Percentiles rank a stretch among this genome's conserved stretches.
phyloP scores from a whole-genome alignment of 2,113 vertebrate species.

The Asarcornis scutulata region DNA sequence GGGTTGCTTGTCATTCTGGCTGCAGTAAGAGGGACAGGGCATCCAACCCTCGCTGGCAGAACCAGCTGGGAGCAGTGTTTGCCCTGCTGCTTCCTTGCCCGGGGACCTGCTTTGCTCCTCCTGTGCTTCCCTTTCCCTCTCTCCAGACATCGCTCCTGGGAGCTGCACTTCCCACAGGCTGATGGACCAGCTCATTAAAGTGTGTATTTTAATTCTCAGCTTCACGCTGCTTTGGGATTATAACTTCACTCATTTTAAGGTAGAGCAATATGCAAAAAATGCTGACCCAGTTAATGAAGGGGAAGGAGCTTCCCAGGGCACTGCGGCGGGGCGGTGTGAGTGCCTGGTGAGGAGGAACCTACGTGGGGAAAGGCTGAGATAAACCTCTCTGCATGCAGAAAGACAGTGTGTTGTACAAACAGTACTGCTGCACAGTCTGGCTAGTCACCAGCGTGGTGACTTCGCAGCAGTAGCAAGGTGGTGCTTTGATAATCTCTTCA shows the following conservation, averaged over 20 bases:
- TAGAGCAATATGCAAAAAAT: constrained; percentile 25
- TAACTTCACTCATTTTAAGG: constrained; percentile 8
- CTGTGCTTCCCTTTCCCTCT: not conserved
- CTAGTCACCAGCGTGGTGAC: not conserved
- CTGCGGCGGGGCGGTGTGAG: not conserved
- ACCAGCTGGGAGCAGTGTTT: not conserved
- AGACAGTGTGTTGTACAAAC: not conserved
- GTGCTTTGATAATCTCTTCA: not conserved
- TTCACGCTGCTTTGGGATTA: constrained; percentile 5
- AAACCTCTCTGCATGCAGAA: not conserved
- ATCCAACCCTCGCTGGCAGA: not conserved
- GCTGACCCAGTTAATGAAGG: constrained; percentile 52
- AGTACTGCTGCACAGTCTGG: not conserved
- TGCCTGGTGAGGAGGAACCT: not conserved
- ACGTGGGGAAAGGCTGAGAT: not conserved
- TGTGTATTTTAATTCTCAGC: constrained; percentile 33
- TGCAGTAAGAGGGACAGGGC: not conserved
- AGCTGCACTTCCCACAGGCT: constrained; percentile 8
- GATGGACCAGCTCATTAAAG: not conserved
- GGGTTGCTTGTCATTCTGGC: not conserved
- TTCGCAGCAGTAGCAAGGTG: not conserved
- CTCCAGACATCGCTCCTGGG: not conserved
- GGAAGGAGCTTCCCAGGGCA: not conserved
- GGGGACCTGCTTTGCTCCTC: not conserved
- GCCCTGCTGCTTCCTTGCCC: not conserved